Base-by-base conservation (phyloP, 2,113 vertebrate species). In the Semnornis frantzii region DNA sequence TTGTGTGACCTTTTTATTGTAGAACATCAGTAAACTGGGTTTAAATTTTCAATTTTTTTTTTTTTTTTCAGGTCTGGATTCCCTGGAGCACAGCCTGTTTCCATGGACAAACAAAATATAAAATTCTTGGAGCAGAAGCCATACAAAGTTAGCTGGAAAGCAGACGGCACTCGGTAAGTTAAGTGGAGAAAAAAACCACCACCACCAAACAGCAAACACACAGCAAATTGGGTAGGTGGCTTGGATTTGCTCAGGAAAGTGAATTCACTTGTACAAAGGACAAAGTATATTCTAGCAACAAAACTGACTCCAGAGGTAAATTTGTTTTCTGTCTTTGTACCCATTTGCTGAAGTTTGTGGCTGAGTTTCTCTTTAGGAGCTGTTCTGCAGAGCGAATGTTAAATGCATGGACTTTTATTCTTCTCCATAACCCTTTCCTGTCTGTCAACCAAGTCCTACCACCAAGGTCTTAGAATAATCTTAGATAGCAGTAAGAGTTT, bases 111-210 rank as follows among this genome's bases (percentile, higher is more conserved):
- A 69, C 98, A 98, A 93, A 99, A 99, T 96, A 98, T 99, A 89
- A 98, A 98, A 90, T 98, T 99, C 92, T 95, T 99, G 92, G 98
- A 99, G 90, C 98, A 99, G 97, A 99, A 99, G 82, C 98, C 98
- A 33, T 99, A 99, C 96, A 99, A 99, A 98, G 99, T 99, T 97
- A 99, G 99, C 98, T 99, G 99, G 99, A 99, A 99, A 98, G 99
- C 99, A 85, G 99, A 99, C 66, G 99, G 99, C 84, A 99, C 99
- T 90, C 98, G 99, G 99, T 99, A 97, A 97, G 99, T 98, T 87
- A 9, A 68, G 75, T 95, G 65, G 44, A 91, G 79, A 79, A 94
- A 87, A 86, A n/a, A 21, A 6, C 19, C 48, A 21, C 20, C 48
- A 48, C 48, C 48, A 20, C 48, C 48, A 20, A 48, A 48, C 23